These are phyloP conservation scores for Tychaedon coryphoeus DNA, from an alignment of 2,113 vertebrate species.

Conservation along the genomic window DNA sequence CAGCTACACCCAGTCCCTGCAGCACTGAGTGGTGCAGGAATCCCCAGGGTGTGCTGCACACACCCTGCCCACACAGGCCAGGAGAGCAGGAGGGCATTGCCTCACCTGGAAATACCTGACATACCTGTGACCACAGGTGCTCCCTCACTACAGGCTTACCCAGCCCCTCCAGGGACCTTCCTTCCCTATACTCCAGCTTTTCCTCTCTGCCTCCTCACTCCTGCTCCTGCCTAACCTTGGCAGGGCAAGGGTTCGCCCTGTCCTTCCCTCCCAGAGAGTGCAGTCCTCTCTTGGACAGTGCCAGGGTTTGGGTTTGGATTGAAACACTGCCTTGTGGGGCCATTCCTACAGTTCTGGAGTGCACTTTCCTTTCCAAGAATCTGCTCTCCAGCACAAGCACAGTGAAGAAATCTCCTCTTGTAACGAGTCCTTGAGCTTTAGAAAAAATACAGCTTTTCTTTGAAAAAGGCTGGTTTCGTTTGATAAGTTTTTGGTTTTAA, in stretches of 20 bases:
- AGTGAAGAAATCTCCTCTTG: neutral
- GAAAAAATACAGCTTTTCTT: neutral
- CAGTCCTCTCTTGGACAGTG: neutral
- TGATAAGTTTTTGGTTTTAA: neutral
- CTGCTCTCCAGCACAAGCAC: neutral
- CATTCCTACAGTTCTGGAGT: neutral
- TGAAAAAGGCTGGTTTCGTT: neutral
- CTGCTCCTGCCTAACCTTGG: neutral
- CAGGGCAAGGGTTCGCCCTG: neutral
- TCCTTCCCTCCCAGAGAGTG: neutral
- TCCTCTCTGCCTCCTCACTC: neutral
- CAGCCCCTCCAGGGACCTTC: neutral
- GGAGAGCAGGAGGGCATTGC: neutral
- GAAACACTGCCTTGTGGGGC: neutral
- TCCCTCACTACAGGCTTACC: neutral
- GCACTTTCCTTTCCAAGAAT: slow-evolving; percentile 13
- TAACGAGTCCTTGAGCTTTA: neutral
- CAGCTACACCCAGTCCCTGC: neutral
- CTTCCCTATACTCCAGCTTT: neutral
- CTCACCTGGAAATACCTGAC: slow-evolving; percentile 53
- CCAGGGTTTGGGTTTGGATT: neutral
- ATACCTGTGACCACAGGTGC: neutral
- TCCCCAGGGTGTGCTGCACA: neutral
- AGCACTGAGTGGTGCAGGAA: neutral
- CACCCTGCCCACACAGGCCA: neutral